Evolutionary conservation across 2,888 invertebrate species (phyloP), one percentile per base, ranked within the genome.

Genomic region (Miltochrista miniata): DNA sequence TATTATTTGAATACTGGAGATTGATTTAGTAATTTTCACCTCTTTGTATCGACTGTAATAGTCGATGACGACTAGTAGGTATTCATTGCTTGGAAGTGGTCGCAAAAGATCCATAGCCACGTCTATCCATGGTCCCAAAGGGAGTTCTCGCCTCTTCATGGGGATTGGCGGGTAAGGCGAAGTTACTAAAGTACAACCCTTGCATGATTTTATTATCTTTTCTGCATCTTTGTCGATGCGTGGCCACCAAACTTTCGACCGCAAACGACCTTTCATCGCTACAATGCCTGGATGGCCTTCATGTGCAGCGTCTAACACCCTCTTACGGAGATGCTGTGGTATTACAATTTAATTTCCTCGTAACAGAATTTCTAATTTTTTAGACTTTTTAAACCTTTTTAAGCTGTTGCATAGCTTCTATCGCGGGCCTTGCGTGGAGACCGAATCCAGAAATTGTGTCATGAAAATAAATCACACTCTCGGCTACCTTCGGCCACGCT

Each of bases 201-300:
- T 58, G 38, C 66, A 68, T 5, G 13, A 2, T 48, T 55, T 64
- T 0, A 55, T 50, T 0, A 51, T 68, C 29, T 75, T 76, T 46
- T 57, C 64, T n/a, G n/a, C n/a, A n/a, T n/a, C n/a, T n/a, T n/a
- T n/a, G 49, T 81, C 76, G 7, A 68, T 64, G 45, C 60, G 68
- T 10, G 76, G 74, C 76, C 79, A 80, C 75, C 78, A 80, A 3
- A 79, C 80, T 61, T 81, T 80, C 1, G 73, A 64, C 7, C 81
- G 48, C 2, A 80, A n/a, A n/a, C n/a, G n/a, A n/a, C n/a, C 48
- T 12, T 79, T 81, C 75, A 80, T 81, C 0, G 69, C 57, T 0
- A 71, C 73, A 1, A 76, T 71, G 1, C 78, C 79, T 1, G 77
- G 78, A 31, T 83, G 80, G 1, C 76, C 75, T 48, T 76, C 68